A percentile compares a stretch with the other conserved stretches of the same genome.
phyloP scores from a whole-genome alignment of 2,888 invertebrate genomes.

The Polyommatus iphigenia region DNA sequence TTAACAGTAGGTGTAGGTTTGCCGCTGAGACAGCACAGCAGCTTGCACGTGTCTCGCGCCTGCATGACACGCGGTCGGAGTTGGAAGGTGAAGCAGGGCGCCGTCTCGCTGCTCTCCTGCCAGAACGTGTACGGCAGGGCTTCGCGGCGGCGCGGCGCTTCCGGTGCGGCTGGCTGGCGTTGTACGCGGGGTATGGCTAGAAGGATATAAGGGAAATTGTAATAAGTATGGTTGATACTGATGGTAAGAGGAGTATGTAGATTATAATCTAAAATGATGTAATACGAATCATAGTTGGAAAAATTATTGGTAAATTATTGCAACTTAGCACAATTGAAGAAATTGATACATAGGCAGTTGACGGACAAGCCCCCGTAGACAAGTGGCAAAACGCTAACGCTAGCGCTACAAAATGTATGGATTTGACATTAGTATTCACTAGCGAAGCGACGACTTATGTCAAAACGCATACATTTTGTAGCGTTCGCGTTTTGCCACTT shows the following conservation, averaged over 20 bases:
- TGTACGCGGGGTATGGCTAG: slow-evolving; percentile 88
- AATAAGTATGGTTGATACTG: background rate
- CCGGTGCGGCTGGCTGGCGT: slow-evolving; percentile 85
- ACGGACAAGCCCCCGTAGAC: too few relatives aligned
- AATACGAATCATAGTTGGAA: too few relatives aligned
- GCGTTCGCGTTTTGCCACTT: too few relatives aligned
- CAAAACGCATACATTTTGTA: too few relatives aligned
- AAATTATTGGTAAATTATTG: too few relatives aligned
- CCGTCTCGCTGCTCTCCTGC: slow-evolving; percentile 95
- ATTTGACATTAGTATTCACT: too few relatives aligned
- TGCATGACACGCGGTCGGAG: slow-evolving; percentile 99
- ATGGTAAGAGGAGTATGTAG: background rate
- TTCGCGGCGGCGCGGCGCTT: slow-evolving; percentile 88
- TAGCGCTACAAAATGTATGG: too few relatives aligned
- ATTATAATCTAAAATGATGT: too few relatives aligned
- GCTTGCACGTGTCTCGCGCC: slow-evolving; percentile 96
- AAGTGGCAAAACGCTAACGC: too few relatives aligned
- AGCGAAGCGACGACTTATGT: too few relatives aligned
- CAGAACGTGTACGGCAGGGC: slow-evolving; percentile 92
- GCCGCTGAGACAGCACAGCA: slow-evolving; percentile 97
- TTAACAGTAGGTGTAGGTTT: slow-evolving; percentile 96
- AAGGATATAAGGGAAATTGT: background rate
- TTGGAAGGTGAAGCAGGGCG: slow-evolving; percentile 98
- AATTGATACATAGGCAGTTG: too few relatives aligned
- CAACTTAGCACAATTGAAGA: too few relatives aligned